Evolutionary conservation across 2,113 vertebrate species (phyloP).

Genomic region (Bufo bufo): DNA sequence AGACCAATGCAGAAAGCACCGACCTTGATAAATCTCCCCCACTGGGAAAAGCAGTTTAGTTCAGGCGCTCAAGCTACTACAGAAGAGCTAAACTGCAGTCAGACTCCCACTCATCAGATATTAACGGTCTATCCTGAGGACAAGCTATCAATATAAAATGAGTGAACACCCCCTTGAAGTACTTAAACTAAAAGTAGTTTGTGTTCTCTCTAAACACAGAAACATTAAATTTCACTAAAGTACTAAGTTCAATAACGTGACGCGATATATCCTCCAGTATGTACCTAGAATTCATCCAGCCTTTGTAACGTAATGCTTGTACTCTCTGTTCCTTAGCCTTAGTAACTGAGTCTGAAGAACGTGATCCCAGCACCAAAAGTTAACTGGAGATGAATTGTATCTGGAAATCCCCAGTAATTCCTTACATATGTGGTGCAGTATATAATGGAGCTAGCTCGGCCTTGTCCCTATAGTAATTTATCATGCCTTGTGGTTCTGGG

Average conservation of each 20-base stretch:
- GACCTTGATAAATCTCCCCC: too few relatives aligned
- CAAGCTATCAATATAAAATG: too few relatives aligned
- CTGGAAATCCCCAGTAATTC: constrained; percentile 47
- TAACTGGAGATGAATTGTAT: constrained; percentile 37
- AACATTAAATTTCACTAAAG: neutral
- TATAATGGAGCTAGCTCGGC: constrained; percentile 23
- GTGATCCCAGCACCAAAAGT: constrained; percentile 32
- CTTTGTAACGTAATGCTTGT: neutral
- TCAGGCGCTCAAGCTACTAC: too few relatives aligned
- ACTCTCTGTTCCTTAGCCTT: neutral
- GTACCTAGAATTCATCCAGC: neutral
- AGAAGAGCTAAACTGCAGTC: too few relatives aligned
- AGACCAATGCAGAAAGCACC: too few relatives aligned
- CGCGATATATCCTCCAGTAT: neutral
- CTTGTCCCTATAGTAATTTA: constrained; percentile 9
- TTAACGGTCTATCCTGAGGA: too few relatives aligned
- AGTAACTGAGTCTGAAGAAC: constrained; percentile 29
- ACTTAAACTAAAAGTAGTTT: too few relatives aligned
- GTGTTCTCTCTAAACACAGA: neutral
- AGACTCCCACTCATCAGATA: too few relatives aligned
- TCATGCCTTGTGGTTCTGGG: neutral
- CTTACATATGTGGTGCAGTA: constrained; percentile 37
- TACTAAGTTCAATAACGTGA: neutral
- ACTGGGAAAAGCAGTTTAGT: too few relatives aligned
- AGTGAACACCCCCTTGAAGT: too few relatives aligned